Conservation (phyloP, 2,113 vertebrate genomes). For the Globicephala melas region DNA sequence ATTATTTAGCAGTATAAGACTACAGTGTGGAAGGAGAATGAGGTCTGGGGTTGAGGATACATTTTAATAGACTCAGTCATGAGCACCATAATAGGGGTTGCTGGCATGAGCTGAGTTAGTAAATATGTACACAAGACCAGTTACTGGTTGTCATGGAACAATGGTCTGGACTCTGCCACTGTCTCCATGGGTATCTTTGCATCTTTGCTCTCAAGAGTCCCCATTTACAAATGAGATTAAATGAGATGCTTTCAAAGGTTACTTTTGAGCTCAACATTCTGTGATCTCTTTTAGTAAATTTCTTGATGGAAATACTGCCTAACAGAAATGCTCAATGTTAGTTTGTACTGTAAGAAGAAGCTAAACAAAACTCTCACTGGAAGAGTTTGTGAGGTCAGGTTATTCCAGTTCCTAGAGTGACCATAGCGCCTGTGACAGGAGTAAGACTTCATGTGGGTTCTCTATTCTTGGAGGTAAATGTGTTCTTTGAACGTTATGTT, state of each 20-base stretch:
- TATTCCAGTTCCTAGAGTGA: background rate
- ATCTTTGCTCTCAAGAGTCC: slow-evolving; percentile 17
- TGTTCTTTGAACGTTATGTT: background rate
- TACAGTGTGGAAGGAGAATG: background rate
- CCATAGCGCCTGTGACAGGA: background rate
- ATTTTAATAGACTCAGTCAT: slow-evolving; percentile 11
- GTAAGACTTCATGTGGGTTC: background rate
- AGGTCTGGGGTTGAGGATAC: background rate
- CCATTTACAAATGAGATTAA: slow-evolving; percentile 18
- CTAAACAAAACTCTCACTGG: background rate
- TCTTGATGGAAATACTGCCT: slow-evolving; percentile 8
- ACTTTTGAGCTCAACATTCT: background rate
- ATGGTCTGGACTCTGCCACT: background rate
- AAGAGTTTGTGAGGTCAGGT: background rate
- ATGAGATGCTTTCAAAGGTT: slow-evolving; percentile 23
- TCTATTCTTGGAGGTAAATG: background rate
- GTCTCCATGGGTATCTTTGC: background rate
- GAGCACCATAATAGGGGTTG: background rate
- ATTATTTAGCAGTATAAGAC: slow-evolving; percentile 20
- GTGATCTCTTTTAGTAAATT: background rate
- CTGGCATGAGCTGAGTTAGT: slow-evolving; percentile 14
- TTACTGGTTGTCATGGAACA: slow-evolving; percentile 15
- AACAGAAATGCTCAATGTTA: background rate
- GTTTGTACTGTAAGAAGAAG: background rate
- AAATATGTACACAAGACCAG: slow-evolving; percentile 13